These are phyloP conservation scores for Arrhopalites spinosus DNA, from an alignment of 2,888 invertebrate species.

Conservation along the genomic window DNA sequence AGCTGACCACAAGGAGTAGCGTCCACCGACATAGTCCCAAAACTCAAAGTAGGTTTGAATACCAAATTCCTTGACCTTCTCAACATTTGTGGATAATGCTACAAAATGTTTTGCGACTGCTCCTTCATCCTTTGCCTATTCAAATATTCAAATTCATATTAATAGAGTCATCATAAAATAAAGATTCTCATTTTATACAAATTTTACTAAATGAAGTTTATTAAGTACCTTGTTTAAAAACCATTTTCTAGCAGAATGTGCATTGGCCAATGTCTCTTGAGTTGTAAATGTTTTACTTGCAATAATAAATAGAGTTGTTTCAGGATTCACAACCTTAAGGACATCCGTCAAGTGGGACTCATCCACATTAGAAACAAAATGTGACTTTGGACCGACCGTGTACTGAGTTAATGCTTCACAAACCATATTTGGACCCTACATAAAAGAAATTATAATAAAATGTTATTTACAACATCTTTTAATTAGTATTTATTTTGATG, in stretches of 20 bases:
- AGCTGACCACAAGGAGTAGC: conserved; percentile 97
- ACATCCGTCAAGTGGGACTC: conserved; percentile 97
- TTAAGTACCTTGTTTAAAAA: conserved; percentile 73
- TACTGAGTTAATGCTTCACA: conserved; percentile 95
- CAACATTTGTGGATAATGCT: conserved; percentile 92
- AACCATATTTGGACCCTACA: conserved; percentile 94
- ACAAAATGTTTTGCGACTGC: conserved; percentile 97
- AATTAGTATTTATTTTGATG: not conserved
- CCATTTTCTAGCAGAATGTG: conserved; percentile 96
- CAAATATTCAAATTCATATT: not conserved
- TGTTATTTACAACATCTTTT: not conserved
- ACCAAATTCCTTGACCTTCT: conserved; percentile 95
- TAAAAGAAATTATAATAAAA: conserved; percentile 30
- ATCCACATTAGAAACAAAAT: conserved; percentile 99
- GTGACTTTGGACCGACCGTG: conserved; percentile 80
- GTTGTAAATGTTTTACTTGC: conserved; percentile 99
- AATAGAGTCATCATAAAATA: not conserved
- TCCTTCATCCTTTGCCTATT: conserved; percentile 58
- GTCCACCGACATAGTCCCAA: conserved; percentile 99
- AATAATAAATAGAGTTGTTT: conserved; percentile 95
- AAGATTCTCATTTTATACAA: no score
- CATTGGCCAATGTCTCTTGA: conserved; percentile 99
- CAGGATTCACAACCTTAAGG: conserved; percentile 84
- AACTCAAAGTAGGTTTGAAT: conserved; percentile 99
- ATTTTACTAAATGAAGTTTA: no score